Evolutionary conservation across 1,140 invertebrate genomes (phyloP).

Genomic region (Zaprionus africanus): DNA sequence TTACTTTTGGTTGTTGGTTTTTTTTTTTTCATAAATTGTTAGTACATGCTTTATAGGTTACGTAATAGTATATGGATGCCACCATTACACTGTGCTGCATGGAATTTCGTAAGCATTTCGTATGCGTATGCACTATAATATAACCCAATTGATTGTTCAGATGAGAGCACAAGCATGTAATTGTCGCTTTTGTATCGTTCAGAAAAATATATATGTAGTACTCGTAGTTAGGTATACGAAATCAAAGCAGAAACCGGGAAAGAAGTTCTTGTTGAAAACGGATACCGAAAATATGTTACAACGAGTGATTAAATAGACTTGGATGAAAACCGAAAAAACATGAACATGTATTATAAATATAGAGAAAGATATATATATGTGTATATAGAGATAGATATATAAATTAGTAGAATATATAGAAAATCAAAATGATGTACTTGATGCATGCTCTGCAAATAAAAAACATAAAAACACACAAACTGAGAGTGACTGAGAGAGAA

Average conservation of each 20-base stretch:
- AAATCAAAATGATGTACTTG: constrained; percentile 1
- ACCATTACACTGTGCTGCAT: constrained; percentile 60
- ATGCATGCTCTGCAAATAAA: constrained; percentile 26
- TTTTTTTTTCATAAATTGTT: background rate
- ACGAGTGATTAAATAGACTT: constrained; percentile 17
- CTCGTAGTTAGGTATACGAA: constrained; percentile 11
- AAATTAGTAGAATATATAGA: background rate
- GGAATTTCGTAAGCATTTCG: constrained; percentile 25
- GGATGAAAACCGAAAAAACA: background rate
- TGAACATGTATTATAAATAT: background rate
- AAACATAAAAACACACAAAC: constrained; percentile 21
- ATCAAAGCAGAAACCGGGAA: constrained; percentile 29
- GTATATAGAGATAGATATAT: background rate
- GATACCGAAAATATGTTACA: constrained; percentile 23
- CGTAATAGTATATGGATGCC: constrained; percentile 31
- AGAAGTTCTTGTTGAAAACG: constrained; percentile 5
- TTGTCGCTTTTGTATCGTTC: constrained; percentile 42
- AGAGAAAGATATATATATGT: constrained; percentile 1
- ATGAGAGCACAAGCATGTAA: constrained; percentile 53
- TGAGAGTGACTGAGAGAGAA: background rate
- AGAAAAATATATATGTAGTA: constrained; percentile 22
- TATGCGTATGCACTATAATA: constrained; percentile 9
- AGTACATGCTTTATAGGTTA: constrained; percentile 40
- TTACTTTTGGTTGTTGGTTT: constrained; percentile 4
- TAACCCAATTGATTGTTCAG: constrained; percentile 45